These are phyloP conservation scores for Xerus rutilus DNA, from an alignment of 2,797 vertebrate species.

Conservation along the genomic window DNA sequence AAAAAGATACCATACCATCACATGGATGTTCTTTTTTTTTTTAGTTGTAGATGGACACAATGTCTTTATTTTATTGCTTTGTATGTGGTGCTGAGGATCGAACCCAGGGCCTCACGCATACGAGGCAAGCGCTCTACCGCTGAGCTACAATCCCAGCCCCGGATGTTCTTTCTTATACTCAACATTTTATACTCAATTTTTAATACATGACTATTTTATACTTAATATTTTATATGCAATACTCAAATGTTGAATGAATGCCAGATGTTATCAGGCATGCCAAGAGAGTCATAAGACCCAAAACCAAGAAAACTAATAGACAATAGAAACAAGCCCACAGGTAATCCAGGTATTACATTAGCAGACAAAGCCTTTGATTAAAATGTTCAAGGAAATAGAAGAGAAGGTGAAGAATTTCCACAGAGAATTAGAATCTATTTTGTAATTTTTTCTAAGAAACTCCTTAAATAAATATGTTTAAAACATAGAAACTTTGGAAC, in stretches of 20 bases:
- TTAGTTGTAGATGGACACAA: too few species aligned
- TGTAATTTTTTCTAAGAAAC: neutral
- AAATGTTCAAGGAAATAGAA: neutral
- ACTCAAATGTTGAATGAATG: neutral
- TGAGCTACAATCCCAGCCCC: too few species aligned
- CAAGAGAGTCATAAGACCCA: neutral
- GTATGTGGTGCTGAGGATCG: too few species aligned
- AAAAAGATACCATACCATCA: neutral
- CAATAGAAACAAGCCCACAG: neutral
- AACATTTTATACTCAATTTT: neutral
- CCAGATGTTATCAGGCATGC: neutral
- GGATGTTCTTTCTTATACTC: neutral
- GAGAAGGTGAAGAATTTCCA: neutral
- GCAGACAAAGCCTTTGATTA: neutral
- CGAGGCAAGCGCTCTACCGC: too few species aligned
- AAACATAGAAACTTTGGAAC: neutral
- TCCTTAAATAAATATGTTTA: neutral
- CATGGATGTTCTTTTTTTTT: neutral
- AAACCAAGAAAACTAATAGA: neutral
- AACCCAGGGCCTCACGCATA: too few species aligned
- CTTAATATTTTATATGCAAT: neutral
- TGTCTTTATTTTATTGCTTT: too few species aligned
- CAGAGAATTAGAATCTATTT: neutral
- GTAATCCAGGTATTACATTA: neutral
- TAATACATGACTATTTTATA: neutral